phyloP scores from a whole-genome alignment of 1,140 invertebrate species.

The Heliconius hewitsoni region DNA sequence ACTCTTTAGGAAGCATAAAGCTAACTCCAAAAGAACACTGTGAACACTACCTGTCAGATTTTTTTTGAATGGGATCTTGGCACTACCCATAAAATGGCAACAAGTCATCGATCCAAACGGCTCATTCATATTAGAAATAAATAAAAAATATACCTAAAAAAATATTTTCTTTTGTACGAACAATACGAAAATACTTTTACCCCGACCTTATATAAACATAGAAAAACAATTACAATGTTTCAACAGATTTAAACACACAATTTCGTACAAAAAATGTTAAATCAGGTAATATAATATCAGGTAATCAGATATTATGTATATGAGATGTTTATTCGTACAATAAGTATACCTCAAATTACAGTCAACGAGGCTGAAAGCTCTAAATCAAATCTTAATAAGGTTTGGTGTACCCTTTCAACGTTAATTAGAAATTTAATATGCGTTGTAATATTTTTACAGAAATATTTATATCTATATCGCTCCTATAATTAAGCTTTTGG shows the following conservation, averaged over 20 bases:
- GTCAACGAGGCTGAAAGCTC: not conserved
- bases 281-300: not conserved
- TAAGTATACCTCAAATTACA: conserved; percentile 23
- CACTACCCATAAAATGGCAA: too few relatives aligned
- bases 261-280: not conserved
- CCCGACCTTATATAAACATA: not conserved
- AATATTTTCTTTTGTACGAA: too few relatives aligned
- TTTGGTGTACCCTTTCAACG: conserved; percentile 22
- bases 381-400: conserved; percentile 20
- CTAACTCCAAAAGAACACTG: too few relatives aligned
- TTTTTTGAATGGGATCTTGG: too few relatives aligned
- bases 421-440: conserved; percentile 36
- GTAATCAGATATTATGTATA: not conserved
- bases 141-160: too few relatives aligned
- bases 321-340: not conserved
- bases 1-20: too few relatives aligned
- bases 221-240: not conserved
- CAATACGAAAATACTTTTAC: too few relatives aligned
- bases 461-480: too few relatives aligned
- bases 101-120: too few relatives aligned
- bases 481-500: not conserved
- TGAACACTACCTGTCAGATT: too few relatives aligned
- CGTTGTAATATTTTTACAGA: not conserved
- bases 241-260: not conserved
- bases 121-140: too few relatives aligned